A percentile compares a stretch with the other conserved stretches of the same genome.
These are phyloP conservation scores for Globodera rostochiensis DNA, from an alignment of 1,140 invertebrate species.

Conservation along the genomic window DNA sequence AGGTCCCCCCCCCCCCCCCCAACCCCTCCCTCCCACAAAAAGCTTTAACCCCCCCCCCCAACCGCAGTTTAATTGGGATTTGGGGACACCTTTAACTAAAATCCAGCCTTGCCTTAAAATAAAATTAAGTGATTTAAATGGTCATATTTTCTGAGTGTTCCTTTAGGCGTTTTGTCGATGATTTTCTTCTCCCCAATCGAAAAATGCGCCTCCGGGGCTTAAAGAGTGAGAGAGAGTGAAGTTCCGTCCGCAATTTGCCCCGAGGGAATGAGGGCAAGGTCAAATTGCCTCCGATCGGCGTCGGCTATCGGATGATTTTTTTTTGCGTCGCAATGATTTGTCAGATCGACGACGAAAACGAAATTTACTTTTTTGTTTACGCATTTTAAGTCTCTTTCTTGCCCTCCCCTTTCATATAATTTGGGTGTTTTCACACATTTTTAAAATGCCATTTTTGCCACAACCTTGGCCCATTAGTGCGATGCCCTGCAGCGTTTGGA, in stretches of 20 bases:
- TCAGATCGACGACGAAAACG: too few relatives aligned
- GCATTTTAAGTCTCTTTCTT: background rate
- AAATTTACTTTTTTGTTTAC: background rate
- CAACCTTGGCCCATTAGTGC: conserved; percentile 83
- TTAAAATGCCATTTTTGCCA: conserved; percentile 2
- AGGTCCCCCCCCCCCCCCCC: background rate
- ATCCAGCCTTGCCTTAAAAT: background rate
- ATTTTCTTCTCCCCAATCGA: too few relatives aligned
- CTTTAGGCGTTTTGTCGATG: background rate
- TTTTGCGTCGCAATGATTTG: background rate
- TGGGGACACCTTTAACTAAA: background rate
- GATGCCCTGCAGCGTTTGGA: conserved; percentile 84
- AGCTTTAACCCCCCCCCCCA: background rate
- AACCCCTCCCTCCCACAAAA: background rate
- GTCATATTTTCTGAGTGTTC: background rate
- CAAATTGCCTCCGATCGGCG: conserved; percentile 4
- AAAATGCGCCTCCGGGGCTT: background rate
- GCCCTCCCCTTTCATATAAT: background rate
- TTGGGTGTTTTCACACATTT: background rate
- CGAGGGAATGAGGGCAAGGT: background rate
- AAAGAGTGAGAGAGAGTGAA: background rate
- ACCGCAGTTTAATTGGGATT: background rate
- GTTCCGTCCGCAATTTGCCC: background rate
- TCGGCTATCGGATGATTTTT: conserved; percentile 1
- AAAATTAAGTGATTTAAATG: background rate